phyloP scores from a whole-genome alignment of 2,113 vertebrate species.

The Pygathrix nemaeus region DNA sequence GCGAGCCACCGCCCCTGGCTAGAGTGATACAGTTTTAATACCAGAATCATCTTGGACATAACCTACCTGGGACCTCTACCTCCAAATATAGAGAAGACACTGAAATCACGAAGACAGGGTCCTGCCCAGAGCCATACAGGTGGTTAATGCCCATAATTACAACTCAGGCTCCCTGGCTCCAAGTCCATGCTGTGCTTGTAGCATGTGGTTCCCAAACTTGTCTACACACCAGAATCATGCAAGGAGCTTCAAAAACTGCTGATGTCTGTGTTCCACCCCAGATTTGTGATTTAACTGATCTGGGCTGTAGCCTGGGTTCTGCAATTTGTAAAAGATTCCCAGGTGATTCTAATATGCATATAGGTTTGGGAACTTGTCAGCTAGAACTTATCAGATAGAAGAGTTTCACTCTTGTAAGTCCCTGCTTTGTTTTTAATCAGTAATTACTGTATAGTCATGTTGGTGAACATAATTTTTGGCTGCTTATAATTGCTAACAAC shows the following conservation, averaged over 20 bases:
- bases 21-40: neutral
- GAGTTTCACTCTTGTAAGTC: neutral
- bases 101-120: neutral
- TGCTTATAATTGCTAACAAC: slow-evolving; percentile 21
- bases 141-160: neutral
- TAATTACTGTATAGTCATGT: neutral
- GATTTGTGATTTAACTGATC: neutral
- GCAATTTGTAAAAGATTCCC: neutral
- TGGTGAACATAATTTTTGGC: neutral
- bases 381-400: neutral
- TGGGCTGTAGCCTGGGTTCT: neutral
- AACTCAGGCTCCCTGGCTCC: neutral
- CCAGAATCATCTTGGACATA: neutral
- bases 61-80: neutral
- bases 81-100: neutral
- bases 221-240: neutral
- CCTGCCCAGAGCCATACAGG: neutral
- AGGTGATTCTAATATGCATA: neutral
- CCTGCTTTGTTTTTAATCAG: neutral
- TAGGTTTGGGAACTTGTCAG: neutral
- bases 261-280: neutral
- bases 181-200: too few species aligned
- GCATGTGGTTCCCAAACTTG: neutral
- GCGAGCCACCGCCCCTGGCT: too few species aligned
- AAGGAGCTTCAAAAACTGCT: neutral